Evolutionary conservation across 37 sponge, comb jelly and placozoan genomes (phyloP).

Genomic region (Corticium candelabrum): DNA sequence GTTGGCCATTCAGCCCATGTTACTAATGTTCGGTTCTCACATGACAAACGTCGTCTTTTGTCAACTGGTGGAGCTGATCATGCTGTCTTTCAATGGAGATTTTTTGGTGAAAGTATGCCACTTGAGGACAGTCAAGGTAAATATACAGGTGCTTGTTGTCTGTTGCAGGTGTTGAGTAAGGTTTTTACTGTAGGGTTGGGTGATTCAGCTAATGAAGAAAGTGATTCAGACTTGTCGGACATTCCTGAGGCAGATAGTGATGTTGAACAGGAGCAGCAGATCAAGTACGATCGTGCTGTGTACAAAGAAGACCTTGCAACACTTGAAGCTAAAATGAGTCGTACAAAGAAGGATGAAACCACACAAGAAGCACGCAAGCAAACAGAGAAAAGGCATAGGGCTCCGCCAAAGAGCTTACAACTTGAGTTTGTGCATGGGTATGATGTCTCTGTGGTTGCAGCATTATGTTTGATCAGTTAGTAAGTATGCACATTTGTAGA

Average conservation of each 20-base stretch:
- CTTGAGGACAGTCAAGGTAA: too few species aligned
- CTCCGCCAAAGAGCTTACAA: constrained; percentile 35
- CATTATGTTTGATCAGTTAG: background rate
- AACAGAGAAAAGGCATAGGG: constrained; percentile 11
- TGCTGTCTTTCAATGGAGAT: constrained; percentile 89
- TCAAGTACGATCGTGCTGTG: constrained; percentile 42
- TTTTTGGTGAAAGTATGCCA: constrained; percentile 43
- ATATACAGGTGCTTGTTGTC: too few species aligned
- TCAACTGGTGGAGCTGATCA: constrained; percentile 93
- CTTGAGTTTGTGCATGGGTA: constrained; percentile 89
- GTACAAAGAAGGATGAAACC: background rate
- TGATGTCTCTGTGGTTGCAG: constrained; percentile 1
- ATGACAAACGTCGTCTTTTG: constrained; percentile 55
- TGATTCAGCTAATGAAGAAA: constrained; percentile 69
- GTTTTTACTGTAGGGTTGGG: too few species aligned
- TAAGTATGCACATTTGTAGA: constrained; percentile 27
- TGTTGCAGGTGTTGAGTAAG: too few species aligned
- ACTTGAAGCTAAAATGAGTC: constrained; percentile 34
- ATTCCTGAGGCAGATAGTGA: constrained; percentile 77
- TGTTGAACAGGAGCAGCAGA: constrained; percentile 74
- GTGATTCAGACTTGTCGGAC: constrained; percentile 78
- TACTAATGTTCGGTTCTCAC: constrained; percentile 85
- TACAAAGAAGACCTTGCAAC: constrained; percentile 64
- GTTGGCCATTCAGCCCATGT: constrained; percentile 97
- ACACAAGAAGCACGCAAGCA: constrained; percentile 14